Evolutionary conservation across 2,113 vertebrate species (phyloP).

Genomic region (Andinoacara biseriatus): DNA sequence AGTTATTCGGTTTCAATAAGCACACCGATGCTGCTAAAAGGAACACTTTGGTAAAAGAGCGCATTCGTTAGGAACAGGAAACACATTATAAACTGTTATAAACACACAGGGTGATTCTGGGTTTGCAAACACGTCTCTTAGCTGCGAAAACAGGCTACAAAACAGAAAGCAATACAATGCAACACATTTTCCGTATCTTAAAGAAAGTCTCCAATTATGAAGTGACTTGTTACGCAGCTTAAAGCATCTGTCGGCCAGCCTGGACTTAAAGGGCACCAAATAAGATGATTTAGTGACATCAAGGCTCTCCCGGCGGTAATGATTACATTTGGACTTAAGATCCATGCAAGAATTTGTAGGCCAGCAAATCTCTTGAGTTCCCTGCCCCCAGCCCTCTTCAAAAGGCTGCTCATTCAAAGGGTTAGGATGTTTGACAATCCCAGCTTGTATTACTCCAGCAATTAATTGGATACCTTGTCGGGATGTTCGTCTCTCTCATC

Average conservation of each 20-base stretch:
- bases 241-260: slow-evolving; percentile 69
- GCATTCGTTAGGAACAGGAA: slow-evolving; percentile 35
- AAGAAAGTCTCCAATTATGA: slow-evolving; percentile 24
- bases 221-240: slow-evolving; percentile 75
- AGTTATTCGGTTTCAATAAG: slow-evolving; percentile 39
- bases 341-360: slow-evolving; percentile 83
- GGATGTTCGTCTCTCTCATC: slow-evolving; percentile 82
- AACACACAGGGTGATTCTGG: slow-evolving; percentile 41
- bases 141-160: neutral
- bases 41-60: slow-evolving; percentile 55
- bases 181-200: neutral
- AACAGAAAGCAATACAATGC: neutral
- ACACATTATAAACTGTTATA: slow-evolving; percentile 64
- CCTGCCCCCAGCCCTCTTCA: slow-evolving; percentile 68
- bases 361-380: slow-evolving; percentile 63
- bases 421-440: slow-evolving; percentile 83
- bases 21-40: slow-evolving; percentile 67
- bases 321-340: slow-evolving; percentile 80
- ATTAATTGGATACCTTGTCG: slow-evolving; percentile 85
- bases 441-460: slow-evolving; percentile 83
- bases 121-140: slow-evolving; percentile 14
- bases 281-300: slow-evolving; percentile 82
- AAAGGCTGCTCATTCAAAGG: slow-evolving; percentile 80
- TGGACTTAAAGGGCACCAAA: slow-evolving; percentile 71
- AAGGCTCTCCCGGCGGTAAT: slow-evolving; percentile 81